Percentiles rank a stretch among this genome's conserved stretches.
phyloP scores from a whole-genome alignment of 2,888 invertebrate species.

The Atherix ibis region DNA sequence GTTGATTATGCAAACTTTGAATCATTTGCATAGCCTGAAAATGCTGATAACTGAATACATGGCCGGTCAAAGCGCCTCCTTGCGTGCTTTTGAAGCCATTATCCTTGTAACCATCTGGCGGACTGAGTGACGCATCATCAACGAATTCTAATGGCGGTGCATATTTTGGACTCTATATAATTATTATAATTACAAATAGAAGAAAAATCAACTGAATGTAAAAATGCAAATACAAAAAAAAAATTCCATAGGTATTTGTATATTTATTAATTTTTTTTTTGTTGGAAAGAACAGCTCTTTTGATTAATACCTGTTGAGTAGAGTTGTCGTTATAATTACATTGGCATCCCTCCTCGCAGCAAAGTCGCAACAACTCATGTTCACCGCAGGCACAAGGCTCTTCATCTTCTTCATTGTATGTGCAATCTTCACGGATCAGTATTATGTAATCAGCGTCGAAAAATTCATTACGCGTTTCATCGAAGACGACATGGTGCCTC shows the following conservation, averaged over 20 bases:
- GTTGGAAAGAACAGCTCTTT: no score
- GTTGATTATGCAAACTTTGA: slow-evolving; percentile 45
- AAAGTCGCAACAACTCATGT: slow-evolving; percentile 47
- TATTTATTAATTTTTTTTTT: not conserved
- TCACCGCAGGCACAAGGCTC: slow-evolving; percentile 60
- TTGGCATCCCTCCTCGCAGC: slow-evolving; percentile 53
- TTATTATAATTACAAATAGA: no score
- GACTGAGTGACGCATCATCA: slow-evolving; percentile 72
- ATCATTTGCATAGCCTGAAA: slow-evolving; percentile 44
- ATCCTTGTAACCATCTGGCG: slow-evolving; percentile 85
- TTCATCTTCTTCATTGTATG: slow-evolving; percentile 62
- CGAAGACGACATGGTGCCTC: slow-evolving; percentile 71
- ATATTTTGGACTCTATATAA: slow-evolving; percentile 40
- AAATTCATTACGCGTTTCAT: slow-evolving; percentile 78
- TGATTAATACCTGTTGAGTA: no score
- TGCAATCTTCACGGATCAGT: slow-evolving; percentile 74
- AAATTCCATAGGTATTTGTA: not conserved
- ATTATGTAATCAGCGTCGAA: slow-evolving; percentile 88
- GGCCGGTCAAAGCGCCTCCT: slow-evolving; percentile 39
- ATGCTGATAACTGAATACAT: slow-evolving; percentile 49
- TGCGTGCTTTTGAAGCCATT: slow-evolving; percentile 50
- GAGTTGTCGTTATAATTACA: slow-evolving; percentile 36
- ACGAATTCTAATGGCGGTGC: slow-evolving; percentile 55
- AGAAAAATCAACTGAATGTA: not conserved
- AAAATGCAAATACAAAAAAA: not conserved